These are phyloP conservation scores for Struthidea cinerea DNA, from an alignment of 2,113 vertebrate species.

Conservation along the genomic window DNA sequence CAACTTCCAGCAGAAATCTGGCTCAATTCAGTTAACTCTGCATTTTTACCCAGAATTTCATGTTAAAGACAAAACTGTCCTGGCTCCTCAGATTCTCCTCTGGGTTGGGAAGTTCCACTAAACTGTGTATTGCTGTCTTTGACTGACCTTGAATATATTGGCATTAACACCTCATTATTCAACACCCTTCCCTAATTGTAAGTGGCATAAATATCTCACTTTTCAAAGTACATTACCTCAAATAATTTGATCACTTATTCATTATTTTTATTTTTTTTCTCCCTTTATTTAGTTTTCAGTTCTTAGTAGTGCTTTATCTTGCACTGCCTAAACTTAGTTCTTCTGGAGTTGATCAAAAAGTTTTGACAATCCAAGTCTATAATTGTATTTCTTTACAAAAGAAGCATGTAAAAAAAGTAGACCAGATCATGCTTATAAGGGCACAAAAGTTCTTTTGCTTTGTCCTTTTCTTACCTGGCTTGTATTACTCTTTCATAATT, in stretches of 20 bases:
- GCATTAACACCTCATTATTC: background rate
- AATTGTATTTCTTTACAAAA: background rate
- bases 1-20: background rate
- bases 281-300: background rate
- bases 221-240: background rate
- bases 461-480: background rate
- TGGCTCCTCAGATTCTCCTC: background rate
- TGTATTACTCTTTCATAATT: constrained; percentile 7
- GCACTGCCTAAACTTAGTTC: background rate
- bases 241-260: background rate
- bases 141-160: background rate
- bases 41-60: background rate
- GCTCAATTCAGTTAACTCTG: background rate
- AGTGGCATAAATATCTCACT: background rate
- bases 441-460: background rate
- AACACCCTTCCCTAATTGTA: background rate
- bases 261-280: background rate
- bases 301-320: background rate
- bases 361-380: background rate
- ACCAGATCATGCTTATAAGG: background rate
- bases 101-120: background rate
- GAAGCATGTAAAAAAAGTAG: background rate
- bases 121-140: background rate
- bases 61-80: background rate
- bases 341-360: background rate